phyloP scores from a whole-genome alignment of 1,140 invertebrate species.

The Tribolium madens region DNA sequence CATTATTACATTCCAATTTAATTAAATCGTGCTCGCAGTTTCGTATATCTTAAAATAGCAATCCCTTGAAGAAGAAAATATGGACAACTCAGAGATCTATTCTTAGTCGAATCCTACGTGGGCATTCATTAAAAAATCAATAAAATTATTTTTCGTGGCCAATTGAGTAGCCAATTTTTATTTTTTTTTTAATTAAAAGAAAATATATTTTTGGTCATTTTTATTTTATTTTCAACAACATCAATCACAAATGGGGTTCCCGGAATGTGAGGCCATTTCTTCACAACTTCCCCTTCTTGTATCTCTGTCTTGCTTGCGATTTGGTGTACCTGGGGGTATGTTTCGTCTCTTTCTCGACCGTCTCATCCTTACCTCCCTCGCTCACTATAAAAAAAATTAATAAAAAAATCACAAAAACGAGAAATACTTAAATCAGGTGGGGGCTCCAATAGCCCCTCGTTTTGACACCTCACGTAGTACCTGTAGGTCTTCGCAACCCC shows the following conservation, averaged over 20 bases:
- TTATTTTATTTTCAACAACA: no score
- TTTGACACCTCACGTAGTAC: slow-evolving; percentile 70
- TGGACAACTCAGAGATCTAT: slow-evolving; percentile 8
- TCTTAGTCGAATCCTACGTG: background rate
- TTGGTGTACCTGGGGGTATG: slow-evolving; percentile 72
- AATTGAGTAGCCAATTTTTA: no score
- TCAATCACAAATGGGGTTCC: background rate
- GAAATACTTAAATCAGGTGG: slow-evolving; percentile 67
- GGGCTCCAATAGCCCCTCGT: slow-evolving; percentile 69
- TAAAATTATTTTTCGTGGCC: no score
- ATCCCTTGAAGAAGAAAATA: background rate
- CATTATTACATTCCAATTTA: background rate
- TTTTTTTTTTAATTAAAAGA: no score
- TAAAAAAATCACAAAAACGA: slow-evolving; percentile 28
- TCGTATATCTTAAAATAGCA: slow-evolving; percentile 4
- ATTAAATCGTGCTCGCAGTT: background rate
- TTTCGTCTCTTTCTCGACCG: slow-evolving; percentile 58
- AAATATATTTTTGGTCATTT: no score
- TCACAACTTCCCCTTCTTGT: slow-evolving; percentile 75
- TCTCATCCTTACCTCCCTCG: slow-evolving; percentile 58
- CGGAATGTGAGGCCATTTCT: background rate
- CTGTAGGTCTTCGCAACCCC: slow-evolving; percentile 69
- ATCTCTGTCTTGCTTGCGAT: slow-evolving; percentile 77
- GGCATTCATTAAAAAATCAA: no score
- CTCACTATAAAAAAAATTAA: slow-evolving; percentile 49